Evolutionary conservation across 2,888 invertebrate genomes (phyloP), one percentile per base, ranked within the genome.

Genomic region (Apotomis betuletana): DNA sequence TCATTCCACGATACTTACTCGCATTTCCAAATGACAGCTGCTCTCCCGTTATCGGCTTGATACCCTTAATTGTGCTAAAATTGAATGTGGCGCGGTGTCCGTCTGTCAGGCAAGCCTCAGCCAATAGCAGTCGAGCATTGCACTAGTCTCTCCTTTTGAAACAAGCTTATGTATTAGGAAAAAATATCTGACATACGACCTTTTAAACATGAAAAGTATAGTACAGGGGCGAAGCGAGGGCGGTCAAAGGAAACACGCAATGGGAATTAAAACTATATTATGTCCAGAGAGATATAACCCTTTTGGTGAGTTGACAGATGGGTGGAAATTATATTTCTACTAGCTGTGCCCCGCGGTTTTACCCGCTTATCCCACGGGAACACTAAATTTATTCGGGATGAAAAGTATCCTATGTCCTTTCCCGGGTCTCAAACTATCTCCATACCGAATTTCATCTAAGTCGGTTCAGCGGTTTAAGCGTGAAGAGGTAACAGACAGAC

Each of bases 61-160:
- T 72, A 58, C 41, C 61, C 13, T 67, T 72, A 72, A 72, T 72
- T 72, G 72, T 68, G 67, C 72, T 58, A 57, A 72, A 72, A 72
- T 68, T 72, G 59, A 62, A 63, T 44, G 46, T 55, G 51, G 58
- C 59, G 58, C 72, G 63, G 63, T 54, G 52, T 62, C 63, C 68
- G 67, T 72, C 52, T 72, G 72, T 63, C 63, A 63, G 61, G 1
- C 4, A 15, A 9, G 12, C 9, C 12, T 71, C 58, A 12, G 38
- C 72, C 72, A 72, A 72, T 68, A 27, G 58, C 58, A 72, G 38
- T 3, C 9, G 3, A 15, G 67, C 15, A 38, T 15, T 36, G 10
- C 36, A 38, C 9, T 49, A n/a, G 8, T 27, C 12, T 9, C 46
- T 46, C 9, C 2, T 12, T 54, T 15, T 15, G 10, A 27, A 65